These are phyloP conservation scores for Pollenia amentaria DNA, from an alignment of 2,888 invertebrate genomes.

Conservation along the genomic window DNA sequence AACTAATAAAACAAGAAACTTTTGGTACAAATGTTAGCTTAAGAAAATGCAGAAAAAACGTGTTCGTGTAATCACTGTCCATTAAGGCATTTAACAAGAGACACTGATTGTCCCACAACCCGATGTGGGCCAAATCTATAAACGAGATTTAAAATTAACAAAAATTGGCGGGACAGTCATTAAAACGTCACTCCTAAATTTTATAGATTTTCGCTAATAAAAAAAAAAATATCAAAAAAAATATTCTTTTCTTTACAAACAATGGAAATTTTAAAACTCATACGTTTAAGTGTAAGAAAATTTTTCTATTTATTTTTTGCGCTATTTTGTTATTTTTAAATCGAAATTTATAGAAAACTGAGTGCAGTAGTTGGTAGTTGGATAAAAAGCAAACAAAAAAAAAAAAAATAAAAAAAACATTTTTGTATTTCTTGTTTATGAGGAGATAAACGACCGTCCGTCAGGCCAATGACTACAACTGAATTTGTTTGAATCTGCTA, in stretches of 20 bases:
- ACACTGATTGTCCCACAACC: too few species aligned
- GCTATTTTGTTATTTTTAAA: not conserved
- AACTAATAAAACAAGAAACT: too few species aligned
- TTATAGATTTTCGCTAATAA: conserved; percentile 18
- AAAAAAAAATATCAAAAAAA: conserved; percentile 15
- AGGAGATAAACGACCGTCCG: conserved; percentile 36
- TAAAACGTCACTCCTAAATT: not conserved
- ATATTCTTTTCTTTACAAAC: conserved; percentile 14
- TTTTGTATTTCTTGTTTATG: conserved; percentile 16
- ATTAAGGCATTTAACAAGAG: too few species aligned
- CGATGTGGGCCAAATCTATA: not conserved
- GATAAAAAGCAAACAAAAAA: not conserved
- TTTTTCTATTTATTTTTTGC: not conserved
- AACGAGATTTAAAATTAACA: not conserved
- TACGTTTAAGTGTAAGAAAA: not conserved
- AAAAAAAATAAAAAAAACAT: too few species aligned
- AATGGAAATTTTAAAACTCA: conserved; percentile 5
- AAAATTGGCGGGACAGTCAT: not conserved
- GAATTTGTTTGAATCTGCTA: conserved; percentile 9
- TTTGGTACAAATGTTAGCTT: too few species aligned
- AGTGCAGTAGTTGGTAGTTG: not conserved
- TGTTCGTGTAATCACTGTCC: too few species aligned
- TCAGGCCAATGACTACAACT: conserved; percentile 31
- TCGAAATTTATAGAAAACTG: not conserved
- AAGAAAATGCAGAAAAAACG: too few species aligned